phyloP scores from a whole-genome alignment of 2,888 invertebrate genomes.

The Abrostola triplasia region DNA sequence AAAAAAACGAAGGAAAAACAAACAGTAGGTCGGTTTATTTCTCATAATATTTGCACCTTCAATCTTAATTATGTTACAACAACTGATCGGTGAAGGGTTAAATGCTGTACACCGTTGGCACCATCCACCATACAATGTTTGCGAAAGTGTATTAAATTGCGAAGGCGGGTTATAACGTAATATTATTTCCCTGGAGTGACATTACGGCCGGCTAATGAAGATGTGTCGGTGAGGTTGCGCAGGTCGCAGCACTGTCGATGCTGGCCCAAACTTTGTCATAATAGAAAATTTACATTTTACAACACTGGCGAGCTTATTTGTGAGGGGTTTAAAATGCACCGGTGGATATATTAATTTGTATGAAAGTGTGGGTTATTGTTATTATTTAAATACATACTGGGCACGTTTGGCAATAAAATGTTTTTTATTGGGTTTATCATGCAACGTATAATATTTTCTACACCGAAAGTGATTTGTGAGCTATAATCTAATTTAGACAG shows the following conservation, averaged over 20 bases:
- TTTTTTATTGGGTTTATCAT: no score
- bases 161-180: constrained; percentile 57
- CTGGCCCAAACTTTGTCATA: constrained; percentile 59
- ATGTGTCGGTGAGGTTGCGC: constrained; percentile 73
- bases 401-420: no score
- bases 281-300: constrained; percentile 61
- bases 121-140: constrained; percentile 20
- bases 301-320: constrained; percentile 41
- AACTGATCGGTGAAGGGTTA: background rate
- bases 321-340: constrained; percentile 19
- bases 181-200: constrained; percentile 75
- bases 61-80: background rate
- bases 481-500: no score
- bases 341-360: constrained; percentile 33
- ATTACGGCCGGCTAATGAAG: constrained; percentile 78
- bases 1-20: no score
- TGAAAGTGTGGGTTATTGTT: constrained; percentile 13
- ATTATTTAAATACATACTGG: constrained; percentile 7
- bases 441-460: no score
- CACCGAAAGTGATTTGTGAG: no score
- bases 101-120: background rate
- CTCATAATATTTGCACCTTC: no score
- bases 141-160: constrained; percentile 46
- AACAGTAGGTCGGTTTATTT: no score
- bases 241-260: constrained; percentile 62